A percentile compares a stretch with the other conserved stretches of the same genome.
Evolutionary conservation across 2,888 invertebrate genomes (phyloP).

Genomic region (Petrolisthes manimaculis): DNA sequence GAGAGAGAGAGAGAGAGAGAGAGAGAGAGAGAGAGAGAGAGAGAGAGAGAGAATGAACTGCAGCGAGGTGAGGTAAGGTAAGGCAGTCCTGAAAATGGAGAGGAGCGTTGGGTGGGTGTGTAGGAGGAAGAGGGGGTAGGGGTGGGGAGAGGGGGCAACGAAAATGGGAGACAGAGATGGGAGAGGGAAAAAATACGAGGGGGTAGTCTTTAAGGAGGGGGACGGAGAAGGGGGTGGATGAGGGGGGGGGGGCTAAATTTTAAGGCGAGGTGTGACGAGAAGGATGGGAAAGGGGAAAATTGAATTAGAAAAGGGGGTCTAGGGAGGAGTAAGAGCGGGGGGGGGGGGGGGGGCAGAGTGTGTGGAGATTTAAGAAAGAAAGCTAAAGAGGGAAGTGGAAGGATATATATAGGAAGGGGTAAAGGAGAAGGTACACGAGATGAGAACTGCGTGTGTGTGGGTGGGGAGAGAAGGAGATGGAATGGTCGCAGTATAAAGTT

Average conservation of each 20-base stretch:
- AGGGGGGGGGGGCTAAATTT: background rate
- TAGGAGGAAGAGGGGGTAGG: background rate
- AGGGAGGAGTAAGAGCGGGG: background rate
- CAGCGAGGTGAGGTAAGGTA: background rate
- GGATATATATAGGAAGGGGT: background rate
- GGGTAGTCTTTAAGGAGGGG: background rate
- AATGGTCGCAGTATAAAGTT: no score
- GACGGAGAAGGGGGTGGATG: background rate
- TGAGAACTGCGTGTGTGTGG: no score
- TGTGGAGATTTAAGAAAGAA: background rate
- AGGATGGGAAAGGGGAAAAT: background rate
- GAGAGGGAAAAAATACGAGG: background rate
- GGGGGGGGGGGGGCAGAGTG: background rate
- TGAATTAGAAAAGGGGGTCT: background rate
- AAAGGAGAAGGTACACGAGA: background rate
- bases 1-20: background rate
- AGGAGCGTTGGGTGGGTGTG: background rate
- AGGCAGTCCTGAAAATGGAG: background rate
- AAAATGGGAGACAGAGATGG: background rate
- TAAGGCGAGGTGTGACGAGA: background rate
- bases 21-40: background rate
- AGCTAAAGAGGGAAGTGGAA: background rate
- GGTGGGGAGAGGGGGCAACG: background rate
- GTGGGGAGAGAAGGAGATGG: no score
- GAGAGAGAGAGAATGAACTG: background rate